phyloP scores from a whole-genome alignment of 2,113 vertebrate species.

The Xenopus borealis region DNA sequence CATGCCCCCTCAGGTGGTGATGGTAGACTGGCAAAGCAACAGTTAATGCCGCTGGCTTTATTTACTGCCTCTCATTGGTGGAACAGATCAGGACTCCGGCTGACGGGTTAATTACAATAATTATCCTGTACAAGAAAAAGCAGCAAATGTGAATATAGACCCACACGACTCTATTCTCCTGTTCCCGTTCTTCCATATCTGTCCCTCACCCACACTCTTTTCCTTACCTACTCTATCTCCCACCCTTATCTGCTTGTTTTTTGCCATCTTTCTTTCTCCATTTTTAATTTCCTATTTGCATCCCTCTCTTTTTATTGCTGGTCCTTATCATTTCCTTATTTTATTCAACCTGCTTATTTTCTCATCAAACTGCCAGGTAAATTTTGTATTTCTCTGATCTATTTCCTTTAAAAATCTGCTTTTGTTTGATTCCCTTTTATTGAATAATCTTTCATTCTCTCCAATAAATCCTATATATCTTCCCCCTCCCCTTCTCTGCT shows the following conservation, averaged over 20 bases:
- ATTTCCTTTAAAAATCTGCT: background rate
- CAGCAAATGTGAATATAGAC: slow-evolving; percentile 37
- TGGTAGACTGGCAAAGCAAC: background rate
- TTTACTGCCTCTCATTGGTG: slow-evolving; percentile 29
- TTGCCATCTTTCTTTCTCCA: slow-evolving; percentile 1
- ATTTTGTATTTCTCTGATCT: background rate
- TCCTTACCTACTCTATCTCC: slow-evolving; percentile 2
- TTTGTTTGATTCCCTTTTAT: background rate
- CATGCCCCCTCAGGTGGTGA: background rate
- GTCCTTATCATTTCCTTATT: background rate
- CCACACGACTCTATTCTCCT: slow-evolving; percentile 21
- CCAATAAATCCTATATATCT: background rate
- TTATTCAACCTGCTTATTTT: background rate
- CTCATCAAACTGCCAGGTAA: background rate
- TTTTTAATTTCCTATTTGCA: background rate
- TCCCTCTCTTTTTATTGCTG: background rate
- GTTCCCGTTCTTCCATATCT: slow-evolving; percentile 22
- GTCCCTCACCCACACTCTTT: slow-evolving; percentile 11
- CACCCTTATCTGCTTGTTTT: background rate
- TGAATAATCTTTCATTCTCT: background rate
- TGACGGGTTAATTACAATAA: slow-evolving; percentile 43
- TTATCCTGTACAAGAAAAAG: slow-evolving; percentile 44
- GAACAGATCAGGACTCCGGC: slow-evolving; percentile 24
- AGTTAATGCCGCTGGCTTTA: slow-evolving; percentile 28
- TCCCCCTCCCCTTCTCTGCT: background rate